Conservation (phyloP, 2,113 vertebrate species). For the Nerophis lumbriciformis region DNA sequence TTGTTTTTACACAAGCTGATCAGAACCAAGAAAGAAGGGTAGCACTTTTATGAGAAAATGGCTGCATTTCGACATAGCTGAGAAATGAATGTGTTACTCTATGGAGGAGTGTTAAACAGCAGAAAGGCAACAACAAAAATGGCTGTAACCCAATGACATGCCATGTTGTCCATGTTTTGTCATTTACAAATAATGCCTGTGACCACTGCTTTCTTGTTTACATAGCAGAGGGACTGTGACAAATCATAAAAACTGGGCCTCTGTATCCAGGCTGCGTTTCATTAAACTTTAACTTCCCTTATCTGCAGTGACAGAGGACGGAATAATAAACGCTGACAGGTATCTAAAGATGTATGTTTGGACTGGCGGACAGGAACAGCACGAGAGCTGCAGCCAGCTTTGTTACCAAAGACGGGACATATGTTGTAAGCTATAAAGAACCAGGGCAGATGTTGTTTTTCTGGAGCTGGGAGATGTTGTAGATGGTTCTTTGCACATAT, state of each 20-base stretch:
- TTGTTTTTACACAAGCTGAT: constrained; percentile 22
- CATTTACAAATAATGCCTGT: constrained; percentile 75
- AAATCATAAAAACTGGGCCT: constrained; percentile 76
- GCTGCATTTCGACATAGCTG: constrained; percentile 48
- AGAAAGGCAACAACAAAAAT: constrained; percentile 54
- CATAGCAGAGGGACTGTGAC: constrained; percentile 71
- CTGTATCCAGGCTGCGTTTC: constrained; percentile 73
- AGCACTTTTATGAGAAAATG: constrained; percentile 57
- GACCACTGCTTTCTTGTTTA: constrained; percentile 70
- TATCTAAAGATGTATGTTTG: constrained; percentile 72
- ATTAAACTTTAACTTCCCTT: constrained; percentile 74
- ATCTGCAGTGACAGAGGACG: constrained; percentile 66
- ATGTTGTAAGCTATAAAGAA: constrained; percentile 71
- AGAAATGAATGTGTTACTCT: constrained; percentile 47
- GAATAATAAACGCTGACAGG: constrained; percentile 74
- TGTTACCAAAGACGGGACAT: constrained; percentile 65
- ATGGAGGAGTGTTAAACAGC: constrained; percentile 13
- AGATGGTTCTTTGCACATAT: constrained; percentile 59
- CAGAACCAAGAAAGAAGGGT: constrained; percentile 32
- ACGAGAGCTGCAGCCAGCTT: constrained; percentile 63
- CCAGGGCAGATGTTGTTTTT: constrained; percentile 72
- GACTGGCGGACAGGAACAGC: constrained; percentile 59
- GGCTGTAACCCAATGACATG: constrained; percentile 50
- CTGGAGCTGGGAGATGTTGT: constrained; percentile 62
- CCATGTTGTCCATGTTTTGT: constrained; percentile 59